These are phyloP conservation scores for Aix galericulata DNA, from an alignment of 2,113 vertebrate species.

Conservation along the genomic window DNA sequence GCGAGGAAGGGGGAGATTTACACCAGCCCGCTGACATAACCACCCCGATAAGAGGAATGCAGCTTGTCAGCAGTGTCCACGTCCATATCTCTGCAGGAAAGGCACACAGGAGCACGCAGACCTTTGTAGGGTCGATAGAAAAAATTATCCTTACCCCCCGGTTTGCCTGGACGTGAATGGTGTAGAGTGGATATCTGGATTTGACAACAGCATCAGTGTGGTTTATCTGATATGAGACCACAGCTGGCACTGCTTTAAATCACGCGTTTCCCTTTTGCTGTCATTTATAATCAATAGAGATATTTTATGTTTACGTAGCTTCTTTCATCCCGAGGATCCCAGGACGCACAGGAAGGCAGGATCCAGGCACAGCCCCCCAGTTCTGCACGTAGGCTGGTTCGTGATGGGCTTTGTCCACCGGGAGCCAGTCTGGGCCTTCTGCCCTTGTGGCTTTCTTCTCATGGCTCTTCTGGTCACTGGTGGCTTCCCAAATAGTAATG, in stretches of 20 bases:
- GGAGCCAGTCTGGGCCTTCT: neutral
- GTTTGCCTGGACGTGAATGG: neutral
- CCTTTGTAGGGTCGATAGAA: neutral
- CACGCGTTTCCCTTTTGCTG: neutral
- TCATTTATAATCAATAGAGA: neutral
- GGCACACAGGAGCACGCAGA: neutral
- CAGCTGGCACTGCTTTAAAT: slow-evolving; percentile 23
- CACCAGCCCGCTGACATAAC: slow-evolving; percentile 23
- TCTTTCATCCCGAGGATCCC: neutral
- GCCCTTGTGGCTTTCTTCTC: neutral
- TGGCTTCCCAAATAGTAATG: neutral
- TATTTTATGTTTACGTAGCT: neutral
- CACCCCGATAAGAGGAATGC: slow-evolving; percentile 39
- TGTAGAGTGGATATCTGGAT: neutral
- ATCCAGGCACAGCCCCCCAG: neutral
- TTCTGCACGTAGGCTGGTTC: neutral
- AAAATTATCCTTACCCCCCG: neutral
- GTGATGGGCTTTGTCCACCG: neutral
- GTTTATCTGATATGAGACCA: slow-evolving; percentile 1
- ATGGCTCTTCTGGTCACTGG: neutral
- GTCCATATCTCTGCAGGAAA: slow-evolving; percentile 30
- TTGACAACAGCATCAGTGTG: neutral
- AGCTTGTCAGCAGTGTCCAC: slow-evolving; percentile 26
- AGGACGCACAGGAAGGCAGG: neutral
- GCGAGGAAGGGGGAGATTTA: slow-evolving; percentile 7